A percentile compares a stretch with the other conserved stretches of the same genome.
Evolutionary conservation across 2,888 invertebrate species (phyloP).

Genomic region (Anthophora plumipes): DNA sequence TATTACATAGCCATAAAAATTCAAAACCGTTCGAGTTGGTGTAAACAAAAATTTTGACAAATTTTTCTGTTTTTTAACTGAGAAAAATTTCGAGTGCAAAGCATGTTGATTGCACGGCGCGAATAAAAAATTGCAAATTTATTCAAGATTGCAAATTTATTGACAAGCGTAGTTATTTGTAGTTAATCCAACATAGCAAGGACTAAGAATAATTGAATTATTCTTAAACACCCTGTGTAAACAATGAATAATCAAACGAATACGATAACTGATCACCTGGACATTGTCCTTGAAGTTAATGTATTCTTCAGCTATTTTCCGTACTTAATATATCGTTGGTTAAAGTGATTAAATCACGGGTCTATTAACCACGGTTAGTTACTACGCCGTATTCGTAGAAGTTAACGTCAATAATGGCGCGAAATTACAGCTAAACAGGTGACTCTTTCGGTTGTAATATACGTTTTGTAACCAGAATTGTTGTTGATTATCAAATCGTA

Average conservation of each 20-base stretch:
- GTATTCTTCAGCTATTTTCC: slow-evolving; percentile 63
- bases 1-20: no score
- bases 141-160: no score
- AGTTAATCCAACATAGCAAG: no score
- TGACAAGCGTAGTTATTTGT: no score
- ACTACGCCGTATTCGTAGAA: slow-evolving; percentile 40
- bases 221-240: background rate
- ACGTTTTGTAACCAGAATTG: background rate
- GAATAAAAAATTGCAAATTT: no score
- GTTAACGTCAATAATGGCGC: slow-evolving; percentile 16
- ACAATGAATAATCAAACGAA: slow-evolving; percentile 9
- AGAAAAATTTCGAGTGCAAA: no score
- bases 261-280: background rate
- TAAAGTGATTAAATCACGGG: slow-evolving; percentile 56
- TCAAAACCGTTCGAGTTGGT: no score
- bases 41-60: no score
- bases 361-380: slow-evolving; percentile 34
- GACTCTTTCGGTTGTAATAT: background rate
- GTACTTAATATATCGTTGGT: slow-evolving; percentile 55
- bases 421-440: slow-evolving; percentile 31
- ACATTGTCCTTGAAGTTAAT: slow-evolving; percentile 59
- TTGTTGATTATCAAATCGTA: background rate
- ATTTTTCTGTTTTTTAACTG: no score
- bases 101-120: no score
- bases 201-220: no score